These are phyloP conservation scores for Triplophysa dalaica DNA, from an alignment of 2,113 vertebrate species.

Conservation along the genomic window DNA sequence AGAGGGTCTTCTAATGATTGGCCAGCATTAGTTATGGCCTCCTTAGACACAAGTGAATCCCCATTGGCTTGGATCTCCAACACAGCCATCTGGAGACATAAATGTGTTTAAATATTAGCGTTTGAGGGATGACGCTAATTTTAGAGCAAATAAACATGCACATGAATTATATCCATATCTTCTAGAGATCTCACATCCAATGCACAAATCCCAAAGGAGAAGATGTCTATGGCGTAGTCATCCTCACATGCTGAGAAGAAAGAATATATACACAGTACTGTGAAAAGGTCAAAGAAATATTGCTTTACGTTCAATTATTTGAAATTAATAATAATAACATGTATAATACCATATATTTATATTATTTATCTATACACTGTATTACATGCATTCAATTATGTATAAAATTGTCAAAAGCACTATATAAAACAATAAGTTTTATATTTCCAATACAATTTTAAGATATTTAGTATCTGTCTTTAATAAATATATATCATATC, in stretches of 20 bases:
- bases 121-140: neutral
- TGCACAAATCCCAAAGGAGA: slow-evolving; percentile 96
- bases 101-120: neutral
- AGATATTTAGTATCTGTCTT: too few species aligned
- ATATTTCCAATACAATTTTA: too few species aligned
- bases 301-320: too few species aligned
- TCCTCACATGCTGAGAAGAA: slow-evolving; percentile 78
- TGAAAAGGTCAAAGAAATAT: neutral
- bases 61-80: slow-evolving; percentile 93
- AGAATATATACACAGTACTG: neutral
- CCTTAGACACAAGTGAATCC: slow-evolving; percentile 85
- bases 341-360: too few species aligned
- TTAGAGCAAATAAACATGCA: neutral
- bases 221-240: slow-evolving; percentile 90
- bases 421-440: too few species aligned
- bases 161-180: neutral
- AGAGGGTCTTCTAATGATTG: slow-evolving; percentile 88
- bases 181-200: slow-evolving; percentile 80
- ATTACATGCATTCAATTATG: too few species aligned
- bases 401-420: too few species aligned
- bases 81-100: slow-evolving; percentile 71
- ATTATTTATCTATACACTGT: too few species aligned
- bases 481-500: too few species aligned
- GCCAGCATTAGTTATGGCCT: slow-evolving; percentile 84
- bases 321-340: too few species aligned